A percentile compares a stretch with the other conserved stretches of the same genome.
These are phyloP conservation scores for Penaeus monodon DNA, from an alignment of 2,888 invertebrate genomes.

Conservation along the genomic window DNA sequence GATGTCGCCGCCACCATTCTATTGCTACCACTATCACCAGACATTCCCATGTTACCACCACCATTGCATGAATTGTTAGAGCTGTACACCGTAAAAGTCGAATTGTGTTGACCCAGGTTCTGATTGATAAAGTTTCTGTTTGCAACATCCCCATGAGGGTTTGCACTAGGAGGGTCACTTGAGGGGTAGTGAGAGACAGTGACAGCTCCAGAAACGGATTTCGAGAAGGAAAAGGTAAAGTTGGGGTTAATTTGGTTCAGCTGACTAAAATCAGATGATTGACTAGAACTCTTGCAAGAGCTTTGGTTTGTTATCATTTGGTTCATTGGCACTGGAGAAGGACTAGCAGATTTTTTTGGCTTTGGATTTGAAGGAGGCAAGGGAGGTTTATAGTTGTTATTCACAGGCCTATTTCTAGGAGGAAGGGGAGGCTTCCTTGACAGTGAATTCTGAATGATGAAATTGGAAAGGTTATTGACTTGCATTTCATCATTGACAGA, in stretches of 20 bases:
- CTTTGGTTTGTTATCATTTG: slow-evolving; percentile 27
- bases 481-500: slow-evolving; percentile 30
- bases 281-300: slow-evolving; percentile 19
- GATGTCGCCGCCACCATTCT: slow-evolving; percentile 34
- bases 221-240: slow-evolving; percentile 60
- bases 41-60: slow-evolving; percentile 5
- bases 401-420: slow-evolving; percentile 59
- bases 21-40: slow-evolving; percentile 50
- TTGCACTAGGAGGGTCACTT: not conserved
- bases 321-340: slow-evolving; percentile 12
- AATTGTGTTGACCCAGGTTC: slow-evolving; percentile 26
- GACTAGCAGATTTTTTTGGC: slow-evolving; percentile 32
- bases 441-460: slow-evolving; percentile 54
- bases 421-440: slow-evolving; percentile 63
- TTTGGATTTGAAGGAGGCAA: slow-evolving; percentile 42
- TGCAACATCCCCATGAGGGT: slow-evolving; percentile 16
- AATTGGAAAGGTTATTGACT: slow-evolving; percentile 45
- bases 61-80: slow-evolving; percentile 15
- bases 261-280: slow-evolving; percentile 25
- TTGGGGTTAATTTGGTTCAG: slow-evolving; percentile 49
- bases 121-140: slow-evolving; percentile 44
- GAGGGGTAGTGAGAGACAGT: not conserved
- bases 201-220: slow-evolving; percentile 13
- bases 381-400: slow-evolving; percentile 56
- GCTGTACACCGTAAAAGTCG: not conserved